phyloP scores from a whole-genome alignment of 2,797 vertebrate genomes.

The Nyctibius grandis region DNA sequence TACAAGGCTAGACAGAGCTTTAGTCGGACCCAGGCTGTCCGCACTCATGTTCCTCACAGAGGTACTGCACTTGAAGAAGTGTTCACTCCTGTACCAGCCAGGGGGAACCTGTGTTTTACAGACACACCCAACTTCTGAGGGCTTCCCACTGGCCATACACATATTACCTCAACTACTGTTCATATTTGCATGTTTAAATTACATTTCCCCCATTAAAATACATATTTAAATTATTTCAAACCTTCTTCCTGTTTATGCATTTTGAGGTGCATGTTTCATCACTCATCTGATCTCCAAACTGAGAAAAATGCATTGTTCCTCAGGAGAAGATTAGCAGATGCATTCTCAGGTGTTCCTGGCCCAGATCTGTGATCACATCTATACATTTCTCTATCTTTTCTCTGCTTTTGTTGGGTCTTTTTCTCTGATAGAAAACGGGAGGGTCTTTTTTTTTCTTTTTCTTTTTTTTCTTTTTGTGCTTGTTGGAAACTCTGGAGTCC shows the following conservation, averaged over 20 bases:
- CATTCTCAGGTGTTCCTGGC: background rate
- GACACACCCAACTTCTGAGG: background rate
- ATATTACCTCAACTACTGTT: background rate
- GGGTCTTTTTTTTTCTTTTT: background rate
- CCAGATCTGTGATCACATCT: background rate
- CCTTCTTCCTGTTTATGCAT: background rate
- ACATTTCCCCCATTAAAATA: background rate
- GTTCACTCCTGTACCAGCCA: background rate
- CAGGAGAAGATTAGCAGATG: background rate
- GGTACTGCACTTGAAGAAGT: background rate
- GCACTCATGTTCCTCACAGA: fast-evolving
- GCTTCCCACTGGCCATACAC: background rate
- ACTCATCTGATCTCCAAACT: background rate
- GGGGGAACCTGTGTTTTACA: background rate
- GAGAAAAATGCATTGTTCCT: background rate
- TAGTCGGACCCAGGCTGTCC: background rate
- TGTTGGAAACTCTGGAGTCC: background rate
- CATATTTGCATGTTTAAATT: background rate
- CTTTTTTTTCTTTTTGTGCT: background rate
- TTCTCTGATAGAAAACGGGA: background rate
- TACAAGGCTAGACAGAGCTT: background rate
- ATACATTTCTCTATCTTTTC: background rate
- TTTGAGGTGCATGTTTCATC: background rate
- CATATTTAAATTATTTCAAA: background rate
- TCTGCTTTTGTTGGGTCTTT: background rate